Percentiles rank a stretch among this genome's conserved stretches.
Evolutionary conservation across 2,888 invertebrate species (phyloP).

Genomic region (Epistrophella euchroma): DNA sequence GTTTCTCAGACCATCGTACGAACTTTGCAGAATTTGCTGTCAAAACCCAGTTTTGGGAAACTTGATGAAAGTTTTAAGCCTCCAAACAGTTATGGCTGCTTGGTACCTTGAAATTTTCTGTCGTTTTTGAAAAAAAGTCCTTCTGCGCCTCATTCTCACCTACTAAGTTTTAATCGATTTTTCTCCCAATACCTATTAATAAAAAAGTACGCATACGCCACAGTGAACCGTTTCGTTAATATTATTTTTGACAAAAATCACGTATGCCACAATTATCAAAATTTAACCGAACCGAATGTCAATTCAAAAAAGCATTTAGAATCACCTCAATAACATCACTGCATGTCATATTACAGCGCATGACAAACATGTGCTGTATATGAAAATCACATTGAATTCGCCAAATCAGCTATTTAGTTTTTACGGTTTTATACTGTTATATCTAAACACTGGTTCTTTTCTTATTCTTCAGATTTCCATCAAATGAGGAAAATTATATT

Average conservation of each 20-base stretch:
- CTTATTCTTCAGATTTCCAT: not conserved
- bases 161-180: too few species aligned
- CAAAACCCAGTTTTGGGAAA: too few species aligned
- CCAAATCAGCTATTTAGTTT: constrained; percentile 21
- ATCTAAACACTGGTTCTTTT: not conserved
- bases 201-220: not conserved
- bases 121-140: too few species aligned
- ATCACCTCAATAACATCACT: constrained; percentile 4
- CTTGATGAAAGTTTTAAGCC: too few species aligned
- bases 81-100: too few species aligned
- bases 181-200: too few species aligned
- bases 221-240: not conserved
- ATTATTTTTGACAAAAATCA: not conserved
- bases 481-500: not conserved
- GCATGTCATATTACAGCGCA: not conserved
- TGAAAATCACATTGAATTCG: constrained; percentile 6
- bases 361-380: constrained; percentile 18
- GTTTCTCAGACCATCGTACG: too few species aligned
- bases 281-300: not conserved
- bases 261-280: not conserved
- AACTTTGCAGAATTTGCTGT: too few species aligned
- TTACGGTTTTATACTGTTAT: not conserved
- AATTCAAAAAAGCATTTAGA: not conserved
- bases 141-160: too few species aligned
- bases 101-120: too few species aligned